These are phyloP conservation scores for Drosophila lacertosa DNA, from an alignment of 1,140 invertebrate species.

Conservation along the genomic window DNA sequence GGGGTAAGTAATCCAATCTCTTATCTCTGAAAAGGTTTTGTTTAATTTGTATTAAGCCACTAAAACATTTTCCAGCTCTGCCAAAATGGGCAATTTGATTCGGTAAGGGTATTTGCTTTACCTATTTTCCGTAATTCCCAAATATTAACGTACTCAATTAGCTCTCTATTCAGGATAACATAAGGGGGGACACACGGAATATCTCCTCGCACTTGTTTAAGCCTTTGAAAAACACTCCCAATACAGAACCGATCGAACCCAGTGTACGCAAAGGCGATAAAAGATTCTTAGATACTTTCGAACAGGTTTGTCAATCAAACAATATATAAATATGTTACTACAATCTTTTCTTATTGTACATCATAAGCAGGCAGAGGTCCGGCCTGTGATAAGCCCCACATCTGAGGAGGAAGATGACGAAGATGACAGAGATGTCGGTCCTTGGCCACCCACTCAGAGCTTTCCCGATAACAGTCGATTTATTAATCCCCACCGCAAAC, in stretches of 20 bases:
- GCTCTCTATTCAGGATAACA: slow-evolving; percentile 23
- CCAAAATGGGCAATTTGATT: slow-evolving; percentile 13
- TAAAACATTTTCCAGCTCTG: slow-evolving; percentile 19
- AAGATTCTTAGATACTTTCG: not conserved
- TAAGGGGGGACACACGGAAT: slow-evolving; percentile 37
- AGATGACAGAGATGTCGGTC: no score
- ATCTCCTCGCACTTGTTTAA: slow-evolving; percentile 57
- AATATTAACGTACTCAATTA: not conserved
- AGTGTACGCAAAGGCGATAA: not conserved
- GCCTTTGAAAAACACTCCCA: slow-evolving; percentile 14
- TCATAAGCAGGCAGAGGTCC: not conserved
- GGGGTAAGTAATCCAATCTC: slow-evolving; percentile 23
- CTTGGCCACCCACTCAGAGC: no score
- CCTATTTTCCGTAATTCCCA: no score
- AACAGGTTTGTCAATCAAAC: slow-evolving; percentile 5
- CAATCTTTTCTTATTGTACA: not conserved
- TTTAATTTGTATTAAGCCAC: not conserved
- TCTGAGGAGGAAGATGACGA: not conserved
- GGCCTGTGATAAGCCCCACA: not conserved
- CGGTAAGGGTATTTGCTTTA: slow-evolving; percentile 24
- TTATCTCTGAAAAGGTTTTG: not conserved
- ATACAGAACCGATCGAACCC: not conserved
- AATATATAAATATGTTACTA: not conserved
- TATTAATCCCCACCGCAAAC: not conserved
- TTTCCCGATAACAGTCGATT: not conserved